These are phyloP conservation scores for Pseudococcus viburni DNA, from an alignment of 2,888 invertebrate species.

Conservation along the genomic window DNA sequence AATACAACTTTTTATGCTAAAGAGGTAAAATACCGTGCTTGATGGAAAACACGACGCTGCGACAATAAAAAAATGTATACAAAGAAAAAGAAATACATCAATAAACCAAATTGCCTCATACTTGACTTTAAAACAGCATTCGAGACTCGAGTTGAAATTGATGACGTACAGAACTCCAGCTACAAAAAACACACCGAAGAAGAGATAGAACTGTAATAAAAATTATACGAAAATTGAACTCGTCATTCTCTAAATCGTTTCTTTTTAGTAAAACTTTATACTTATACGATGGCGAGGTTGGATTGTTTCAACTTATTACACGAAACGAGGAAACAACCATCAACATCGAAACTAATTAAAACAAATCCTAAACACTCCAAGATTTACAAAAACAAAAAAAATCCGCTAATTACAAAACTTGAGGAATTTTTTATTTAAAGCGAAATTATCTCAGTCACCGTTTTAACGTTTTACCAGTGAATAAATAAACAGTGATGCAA, in stretches of 20 bases:
- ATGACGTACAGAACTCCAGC: neutral
- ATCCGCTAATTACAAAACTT: constrained; percentile 53
- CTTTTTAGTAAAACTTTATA: constrained; percentile 5
- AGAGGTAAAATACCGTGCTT: too few species aligned
- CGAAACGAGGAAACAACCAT: neutral
- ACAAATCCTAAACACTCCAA: constrained; percentile 38
- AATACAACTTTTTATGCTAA: too few species aligned
- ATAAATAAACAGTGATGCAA: too few species aligned
- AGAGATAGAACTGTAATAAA: neutral
- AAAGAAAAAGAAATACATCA: neutral
- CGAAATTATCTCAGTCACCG: constrained; percentile 31
- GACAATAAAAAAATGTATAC: neutral
- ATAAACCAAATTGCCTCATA: neutral
- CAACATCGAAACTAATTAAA: constrained; percentile 50
- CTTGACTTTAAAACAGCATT: neutral
- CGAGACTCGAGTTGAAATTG: neutral
- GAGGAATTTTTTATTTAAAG: constrained; percentile 41
- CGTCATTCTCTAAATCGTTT: neutral
- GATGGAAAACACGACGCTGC: too few species aligned
- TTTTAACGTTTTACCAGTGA: constrained; percentile 49
- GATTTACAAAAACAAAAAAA: neutral
- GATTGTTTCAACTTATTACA: neutral
- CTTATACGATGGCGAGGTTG: neutral
- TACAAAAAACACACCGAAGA: neutral
- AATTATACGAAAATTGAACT: constrained; percentile 12